Conservation (phyloP, 2,888 invertebrate species). For the Autographa pulchrina region DNA sequence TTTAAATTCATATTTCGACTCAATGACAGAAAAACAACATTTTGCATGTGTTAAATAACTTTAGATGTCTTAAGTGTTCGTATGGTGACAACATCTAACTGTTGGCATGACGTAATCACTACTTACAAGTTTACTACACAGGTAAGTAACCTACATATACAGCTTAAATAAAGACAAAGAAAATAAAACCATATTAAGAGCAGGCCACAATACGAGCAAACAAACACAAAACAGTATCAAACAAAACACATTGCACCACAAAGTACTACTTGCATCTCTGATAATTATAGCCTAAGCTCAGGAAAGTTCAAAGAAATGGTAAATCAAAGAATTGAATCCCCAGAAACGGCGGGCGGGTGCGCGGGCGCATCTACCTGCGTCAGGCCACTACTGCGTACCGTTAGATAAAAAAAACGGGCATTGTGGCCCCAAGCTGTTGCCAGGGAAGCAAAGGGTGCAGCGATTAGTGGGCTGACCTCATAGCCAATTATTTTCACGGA, state of each 20-base stretch:
- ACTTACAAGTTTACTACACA: neutral
- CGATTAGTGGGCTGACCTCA: conserved; percentile 72
- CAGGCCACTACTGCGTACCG: conserved; percentile 69
- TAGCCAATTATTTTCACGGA: conserved; percentile 47
- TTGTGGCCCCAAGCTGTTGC: conserved; percentile 65
- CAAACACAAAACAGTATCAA: conserved; percentile 27
- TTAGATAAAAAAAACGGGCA: conserved; percentile 69
- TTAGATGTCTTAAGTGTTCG: neutral
- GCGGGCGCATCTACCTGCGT: conserved; percentile 77
- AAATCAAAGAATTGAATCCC: conserved; percentile 68
- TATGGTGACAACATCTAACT: neutral
- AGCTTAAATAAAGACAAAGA: neutral
- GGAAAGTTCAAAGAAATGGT: conserved; percentile 68
- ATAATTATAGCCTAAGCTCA: conserved; percentile 51
- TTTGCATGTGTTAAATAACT: neutral
- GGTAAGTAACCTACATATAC: neutral
- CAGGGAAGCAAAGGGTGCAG: conserved; percentile 71
- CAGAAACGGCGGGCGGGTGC: conserved; percentile 60
- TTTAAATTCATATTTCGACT: conserved; percentile 9
- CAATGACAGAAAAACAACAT: neutral
- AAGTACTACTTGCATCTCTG: conserved; percentile 42
- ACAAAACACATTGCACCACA: conserved; percentile 50
- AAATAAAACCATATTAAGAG: neutral
- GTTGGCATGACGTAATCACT: neutral
- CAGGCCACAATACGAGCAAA: conserved; percentile 28